Conservation (phyloP, 2,888 invertebrate genomes). For the Xylota segnis region DNA sequence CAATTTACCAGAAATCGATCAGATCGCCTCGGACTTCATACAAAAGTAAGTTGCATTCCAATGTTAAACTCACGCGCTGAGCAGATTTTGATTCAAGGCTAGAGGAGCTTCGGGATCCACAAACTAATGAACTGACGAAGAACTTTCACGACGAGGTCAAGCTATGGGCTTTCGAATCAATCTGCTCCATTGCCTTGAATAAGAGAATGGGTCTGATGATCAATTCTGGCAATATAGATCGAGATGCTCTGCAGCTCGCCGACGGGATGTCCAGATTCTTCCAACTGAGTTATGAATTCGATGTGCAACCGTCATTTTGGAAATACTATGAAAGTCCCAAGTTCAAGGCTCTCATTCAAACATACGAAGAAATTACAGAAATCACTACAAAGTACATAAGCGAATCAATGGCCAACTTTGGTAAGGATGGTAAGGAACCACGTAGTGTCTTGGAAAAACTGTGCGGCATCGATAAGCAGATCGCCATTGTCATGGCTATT, state of each 20-base stretch:
- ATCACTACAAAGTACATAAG: constrained; percentile 82
- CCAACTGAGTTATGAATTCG: constrained; percentile 80
- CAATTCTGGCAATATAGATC: constrained; percentile 77
- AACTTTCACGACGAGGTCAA: constrained; percentile 85
- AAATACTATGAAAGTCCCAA: constrained; percentile 80
- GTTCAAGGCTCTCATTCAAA: constrained; percentile 80
- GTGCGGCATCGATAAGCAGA: constrained; percentile 86
- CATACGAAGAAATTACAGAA: constrained; percentile 80
- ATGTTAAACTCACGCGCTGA: not conserved
- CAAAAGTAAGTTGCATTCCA: constrained; percentile 77
- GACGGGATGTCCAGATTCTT: constrained; percentile 80
- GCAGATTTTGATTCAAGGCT: constrained; percentile 76
- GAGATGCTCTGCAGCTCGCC: constrained; percentile 78
- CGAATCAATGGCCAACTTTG: constrained; percentile 81
- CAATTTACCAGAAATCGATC: constrained; percentile 80
- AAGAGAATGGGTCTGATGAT: constrained; percentile 80
- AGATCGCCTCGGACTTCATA: constrained; percentile 81
- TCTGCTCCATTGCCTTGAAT: constrained; percentile 83
- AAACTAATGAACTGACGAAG: constrained; percentile 77
- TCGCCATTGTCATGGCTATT: constrained; percentile 89
- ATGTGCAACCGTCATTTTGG: constrained; percentile 82
- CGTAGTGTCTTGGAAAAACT: constrained; percentile 88
- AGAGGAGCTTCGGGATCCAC: constrained; percentile 78
- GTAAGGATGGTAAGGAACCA: constrained; percentile 45
- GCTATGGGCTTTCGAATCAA: constrained; percentile 87